Evolutionary conservation across 2,888 invertebrate genomes (phyloP).

Genomic region (Dascillus cervinus): DNA sequence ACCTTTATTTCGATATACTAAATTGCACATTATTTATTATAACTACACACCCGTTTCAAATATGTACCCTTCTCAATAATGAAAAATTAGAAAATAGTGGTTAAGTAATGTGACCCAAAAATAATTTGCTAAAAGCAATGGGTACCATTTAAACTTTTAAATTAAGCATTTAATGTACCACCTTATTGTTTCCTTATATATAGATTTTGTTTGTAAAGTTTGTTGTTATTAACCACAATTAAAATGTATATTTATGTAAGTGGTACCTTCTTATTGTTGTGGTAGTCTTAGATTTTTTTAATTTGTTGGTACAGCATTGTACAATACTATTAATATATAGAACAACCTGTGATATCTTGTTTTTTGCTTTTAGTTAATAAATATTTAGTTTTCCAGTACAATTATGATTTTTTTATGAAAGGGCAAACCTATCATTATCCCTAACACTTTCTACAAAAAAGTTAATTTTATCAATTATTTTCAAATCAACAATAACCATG

Average conservation of each 20-base stretch:
- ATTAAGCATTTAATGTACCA: too few species aligned
- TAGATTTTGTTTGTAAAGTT: not conserved
- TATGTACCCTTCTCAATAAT: too few species aligned
- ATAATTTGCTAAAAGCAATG: too few species aligned
- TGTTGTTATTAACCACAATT: not conserved
- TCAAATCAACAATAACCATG: too few species aligned
- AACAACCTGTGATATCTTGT: conserved; percentile 38
- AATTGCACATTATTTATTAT: too few species aligned
- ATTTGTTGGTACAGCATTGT: conserved; percentile 20
- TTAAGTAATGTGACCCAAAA: too few species aligned
- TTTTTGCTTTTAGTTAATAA: conserved; percentile 25
- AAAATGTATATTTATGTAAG: conserved; percentile 7
- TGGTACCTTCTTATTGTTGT: conserved; percentile 4
- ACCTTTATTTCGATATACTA: too few species aligned
- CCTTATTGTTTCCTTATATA: too few species aligned
- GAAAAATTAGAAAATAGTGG: not conserved
- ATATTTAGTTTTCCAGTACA: conserved; percentile 10
- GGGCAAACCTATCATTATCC: too few species aligned
- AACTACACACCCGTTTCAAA: too few species aligned
- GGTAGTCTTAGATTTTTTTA: conserved; percentile 10
- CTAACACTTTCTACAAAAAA: too few species aligned
- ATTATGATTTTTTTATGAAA: not conserved
- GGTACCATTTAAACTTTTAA: too few species aligned
- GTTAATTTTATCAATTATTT: not conserved
- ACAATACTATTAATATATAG: conserved; percentile 23